Evolutionary conservation across 2,888 invertebrate genomes (phyloP).

Genomic region (Notodonta dromedarius): DNA sequence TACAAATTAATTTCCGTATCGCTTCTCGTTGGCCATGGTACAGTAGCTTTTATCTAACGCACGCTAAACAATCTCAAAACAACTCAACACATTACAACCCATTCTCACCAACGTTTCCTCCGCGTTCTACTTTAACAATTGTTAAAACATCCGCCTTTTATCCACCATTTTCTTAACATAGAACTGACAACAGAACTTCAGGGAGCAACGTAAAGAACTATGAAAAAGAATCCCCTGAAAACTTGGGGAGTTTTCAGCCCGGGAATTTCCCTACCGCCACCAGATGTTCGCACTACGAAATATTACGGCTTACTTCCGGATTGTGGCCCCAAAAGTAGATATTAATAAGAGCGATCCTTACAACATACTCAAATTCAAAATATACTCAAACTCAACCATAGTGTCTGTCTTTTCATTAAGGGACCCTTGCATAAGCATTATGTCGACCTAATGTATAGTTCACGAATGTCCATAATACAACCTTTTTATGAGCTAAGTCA

Average conservation of each 20-base stretch:
- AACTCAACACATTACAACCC: background rate
- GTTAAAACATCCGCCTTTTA: slow-evolving; percentile 17
- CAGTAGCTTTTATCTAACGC: too few relatives aligned
- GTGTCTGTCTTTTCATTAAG: too few relatives aligned
- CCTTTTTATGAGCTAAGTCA: too few relatives aligned
- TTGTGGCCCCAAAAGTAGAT: slow-evolving; percentile 17
- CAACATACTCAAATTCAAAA: too few relatives aligned
- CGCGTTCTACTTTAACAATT: background rate
- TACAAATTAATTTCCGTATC: too few relatives aligned
- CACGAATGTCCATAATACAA: too few relatives aligned
- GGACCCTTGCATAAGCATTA: too few relatives aligned
- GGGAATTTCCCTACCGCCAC: slow-evolving; percentile 41
- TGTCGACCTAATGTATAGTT: too few relatives aligned
- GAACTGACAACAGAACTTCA: slow-evolving; percentile 41
- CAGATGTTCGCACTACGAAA: slow-evolving; percentile 42
- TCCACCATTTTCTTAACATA: slow-evolving; percentile 28
- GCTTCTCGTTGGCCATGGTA: too few relatives aligned
- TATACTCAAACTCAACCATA: too few relatives aligned
- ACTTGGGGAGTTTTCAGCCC: slow-evolving; percentile 31
- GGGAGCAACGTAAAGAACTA: slow-evolving; percentile 36
- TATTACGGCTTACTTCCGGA: slow-evolving; percentile 33
- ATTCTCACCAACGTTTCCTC: background rate
- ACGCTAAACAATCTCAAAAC: background rate
- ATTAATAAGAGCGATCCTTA: background rate
- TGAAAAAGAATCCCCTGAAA: slow-evolving; percentile 35